Conservation (phyloP, 2,888 invertebrate genomes). For the Rambutsinella grinnellia region DNA sequence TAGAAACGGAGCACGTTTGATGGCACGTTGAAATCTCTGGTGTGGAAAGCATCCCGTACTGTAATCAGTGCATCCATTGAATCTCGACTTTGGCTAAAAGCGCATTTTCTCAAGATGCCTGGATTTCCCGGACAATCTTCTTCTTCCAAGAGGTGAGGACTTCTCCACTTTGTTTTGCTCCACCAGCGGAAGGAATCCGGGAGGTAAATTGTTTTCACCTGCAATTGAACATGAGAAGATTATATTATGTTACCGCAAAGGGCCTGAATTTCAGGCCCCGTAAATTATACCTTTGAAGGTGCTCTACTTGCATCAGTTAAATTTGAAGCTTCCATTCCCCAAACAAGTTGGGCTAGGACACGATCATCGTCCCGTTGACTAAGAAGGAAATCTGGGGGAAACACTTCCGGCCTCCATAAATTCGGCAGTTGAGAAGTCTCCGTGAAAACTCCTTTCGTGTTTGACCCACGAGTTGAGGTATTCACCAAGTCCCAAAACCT, state of each 20-base stretch:
- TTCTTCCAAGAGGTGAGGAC: conserved; percentile 30
- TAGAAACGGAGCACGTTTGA: conserved; percentile 54
- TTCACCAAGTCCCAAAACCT: conserved; percentile 52
- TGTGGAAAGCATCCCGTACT: conserved; percentile 56
- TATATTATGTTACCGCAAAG: not conserved
- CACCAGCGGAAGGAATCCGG: conserved; percentile 59
- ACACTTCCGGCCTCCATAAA: conserved; percentile 47
- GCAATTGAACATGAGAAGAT: conserved; percentile 2
- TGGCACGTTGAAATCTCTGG: conserved; percentile 47
- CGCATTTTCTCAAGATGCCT: conserved; percentile 45
- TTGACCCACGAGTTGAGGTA: conserved; percentile 12
- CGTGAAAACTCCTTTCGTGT: conserved; percentile 24
- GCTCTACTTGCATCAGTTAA: not conserved
- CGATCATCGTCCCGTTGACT: conserved; percentile 44
- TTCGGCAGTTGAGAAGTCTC: conserved; percentile 12
- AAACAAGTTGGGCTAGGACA: conserved; percentile 57
- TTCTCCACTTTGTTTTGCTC: conserved; percentile 50
- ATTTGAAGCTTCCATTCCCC: conserved; percentile 56
- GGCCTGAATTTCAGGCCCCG: not conserved
- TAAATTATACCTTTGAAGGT: not conserved
- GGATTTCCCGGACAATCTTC: conserved; percentile 50
- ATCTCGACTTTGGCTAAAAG: conserved; percentile 44
- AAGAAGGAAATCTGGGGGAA: not conserved
- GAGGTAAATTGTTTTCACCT: conserved; percentile 56
- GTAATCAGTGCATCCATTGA: conserved; percentile 55